Conservation (phyloP, 2,888 invertebrate genomes). For the Bombylius discolor region DNA sequence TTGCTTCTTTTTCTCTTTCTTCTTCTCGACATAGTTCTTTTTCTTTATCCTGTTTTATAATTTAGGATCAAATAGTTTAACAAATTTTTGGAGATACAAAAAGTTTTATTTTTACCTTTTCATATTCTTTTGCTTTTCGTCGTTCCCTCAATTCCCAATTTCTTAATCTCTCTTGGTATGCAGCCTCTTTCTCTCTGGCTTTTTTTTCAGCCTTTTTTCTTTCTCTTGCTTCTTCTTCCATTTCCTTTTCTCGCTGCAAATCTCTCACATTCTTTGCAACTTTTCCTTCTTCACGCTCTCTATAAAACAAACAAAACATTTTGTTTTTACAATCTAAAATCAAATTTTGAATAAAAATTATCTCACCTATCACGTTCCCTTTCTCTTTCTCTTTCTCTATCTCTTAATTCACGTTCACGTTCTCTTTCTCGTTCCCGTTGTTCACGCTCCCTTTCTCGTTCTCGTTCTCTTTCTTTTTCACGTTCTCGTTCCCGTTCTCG, state of each 20-base stretch:
- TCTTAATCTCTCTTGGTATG: conserved; percentile 76
- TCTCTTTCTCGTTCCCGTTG: conserved; percentile 36
- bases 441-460: conserved; percentile 39
- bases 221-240: conserved; percentile 87
- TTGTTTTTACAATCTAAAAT: not conserved
- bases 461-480: conserved; percentile 39
- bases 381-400: conserved; percentile 39
- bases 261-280: conserved; percentile 45
- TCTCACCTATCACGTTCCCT: conserved; percentile 10
- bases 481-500: conserved; percentile 45
- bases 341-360: not conserved
- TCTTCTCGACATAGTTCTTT: conserved; percentile 73
- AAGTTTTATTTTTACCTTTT: conserved; percentile 39
- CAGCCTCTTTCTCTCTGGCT: conserved; percentile 87
- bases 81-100: too few species aligned
- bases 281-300: conserved; percentile 39
- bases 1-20: conserved; percentile 82
- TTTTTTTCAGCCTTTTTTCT: conserved; percentile 80
- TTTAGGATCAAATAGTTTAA: not conserved
- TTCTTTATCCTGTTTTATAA: conserved; percentile 26
- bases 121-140: conserved; percentile 80
- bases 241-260: conserved; percentile 61
- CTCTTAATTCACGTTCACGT: conserved; percentile 28
- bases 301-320: conserved; percentile 4
- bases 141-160: conserved; percentile 83